Percentiles rank a stretch among this genome's conserved stretches.
Evolutionary conservation across 2,113 vertebrate species (phyloP).

Genomic region (Ginglymostoma cirratum): DNA sequence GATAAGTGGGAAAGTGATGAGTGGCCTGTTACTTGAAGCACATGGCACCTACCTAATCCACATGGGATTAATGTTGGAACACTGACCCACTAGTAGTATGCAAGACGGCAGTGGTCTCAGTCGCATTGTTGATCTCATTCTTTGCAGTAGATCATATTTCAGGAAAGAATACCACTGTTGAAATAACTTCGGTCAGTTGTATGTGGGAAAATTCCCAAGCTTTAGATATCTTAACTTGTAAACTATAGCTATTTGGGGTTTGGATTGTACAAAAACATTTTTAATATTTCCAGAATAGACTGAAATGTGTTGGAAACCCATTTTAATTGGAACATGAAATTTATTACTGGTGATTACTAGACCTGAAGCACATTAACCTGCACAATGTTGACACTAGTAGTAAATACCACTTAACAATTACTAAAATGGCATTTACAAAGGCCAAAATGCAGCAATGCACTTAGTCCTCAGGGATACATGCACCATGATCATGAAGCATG

Average conservation of each 20-base stretch:
- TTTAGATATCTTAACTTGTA: neutral
- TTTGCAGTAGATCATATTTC: neutral
- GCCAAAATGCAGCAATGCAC: neutral
- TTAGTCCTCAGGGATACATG: neutral
- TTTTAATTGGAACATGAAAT: neutral
- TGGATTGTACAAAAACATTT: neutral
- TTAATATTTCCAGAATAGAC: neutral
- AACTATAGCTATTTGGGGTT: neutral
- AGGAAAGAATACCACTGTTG: neutral
- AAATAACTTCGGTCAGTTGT: neutral
- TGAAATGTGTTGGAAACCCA: neutral
- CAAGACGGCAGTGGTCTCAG: neutral
- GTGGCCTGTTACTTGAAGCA: neutral
- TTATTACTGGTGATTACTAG: neutral
- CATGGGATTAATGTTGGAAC: neutral
- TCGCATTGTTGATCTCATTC: neutral
- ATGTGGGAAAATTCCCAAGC: neutral
- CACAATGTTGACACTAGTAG: neutral
- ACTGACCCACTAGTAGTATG: neutral
- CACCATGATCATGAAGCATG: neutral
- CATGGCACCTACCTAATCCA: neutral
- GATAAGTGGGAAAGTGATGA: neutral
- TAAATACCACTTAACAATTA: neutral
- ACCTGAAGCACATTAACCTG: neutral
- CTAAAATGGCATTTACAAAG: neutral